A percentile compares a stretch with the other conserved stretches of the same genome.
These are phyloP conservation scores for Zophobas atratus DNA, from an alignment of 1,140 invertebrate species.

Conservation along the genomic window DNA sequence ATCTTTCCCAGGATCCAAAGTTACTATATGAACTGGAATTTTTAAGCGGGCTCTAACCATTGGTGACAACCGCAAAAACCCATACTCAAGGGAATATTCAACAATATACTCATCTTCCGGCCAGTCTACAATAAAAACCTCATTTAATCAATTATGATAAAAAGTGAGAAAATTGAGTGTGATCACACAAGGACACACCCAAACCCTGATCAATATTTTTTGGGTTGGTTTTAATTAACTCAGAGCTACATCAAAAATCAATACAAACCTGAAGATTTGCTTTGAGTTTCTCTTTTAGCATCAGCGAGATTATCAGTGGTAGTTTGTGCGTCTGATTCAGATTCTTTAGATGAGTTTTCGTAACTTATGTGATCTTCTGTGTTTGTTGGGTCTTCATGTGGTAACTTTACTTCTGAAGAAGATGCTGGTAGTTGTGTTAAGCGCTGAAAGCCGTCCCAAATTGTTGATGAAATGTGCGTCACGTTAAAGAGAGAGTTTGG, in stretches of 20 bases:
- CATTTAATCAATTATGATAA: not conserved
- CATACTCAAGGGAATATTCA: conserved; percentile 98
- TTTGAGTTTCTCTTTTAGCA: conserved; percentile 1
- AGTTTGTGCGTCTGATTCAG: not conserved
- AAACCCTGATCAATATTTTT: not conserved
- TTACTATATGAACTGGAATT: conserved; percentile 94
- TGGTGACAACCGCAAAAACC: conserved; percentile 92
- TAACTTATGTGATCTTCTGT: not conserved
- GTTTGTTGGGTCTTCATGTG: not conserved
- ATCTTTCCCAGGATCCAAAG: conserved; percentile 90
- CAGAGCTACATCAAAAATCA: not conserved
- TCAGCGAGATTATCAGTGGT: not conserved
- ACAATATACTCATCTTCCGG: conserved; percentile 96
- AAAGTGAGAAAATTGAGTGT: not conserved
- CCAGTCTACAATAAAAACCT: conserved; percentile 74
- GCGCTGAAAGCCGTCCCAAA: conserved; percentile 54
- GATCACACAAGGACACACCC: not conserved
- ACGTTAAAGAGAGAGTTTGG: conserved; percentile 55
- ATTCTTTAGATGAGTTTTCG: not conserved
- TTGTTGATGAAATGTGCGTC: conserved; percentile 53
- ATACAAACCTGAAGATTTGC: conserved; percentile 1
- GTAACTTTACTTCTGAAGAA: conserved; percentile 23
- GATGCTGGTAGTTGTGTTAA: conserved; percentile 48
- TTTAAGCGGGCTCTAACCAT: conserved; percentile 87
- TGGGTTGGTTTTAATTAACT: not conserved